A percentile compares a stretch with the other conserved stretches of the same genome.
phyloP scores from a whole-genome alignment of 2,888 invertebrate genomes.

The Athalia rosae region DNA sequence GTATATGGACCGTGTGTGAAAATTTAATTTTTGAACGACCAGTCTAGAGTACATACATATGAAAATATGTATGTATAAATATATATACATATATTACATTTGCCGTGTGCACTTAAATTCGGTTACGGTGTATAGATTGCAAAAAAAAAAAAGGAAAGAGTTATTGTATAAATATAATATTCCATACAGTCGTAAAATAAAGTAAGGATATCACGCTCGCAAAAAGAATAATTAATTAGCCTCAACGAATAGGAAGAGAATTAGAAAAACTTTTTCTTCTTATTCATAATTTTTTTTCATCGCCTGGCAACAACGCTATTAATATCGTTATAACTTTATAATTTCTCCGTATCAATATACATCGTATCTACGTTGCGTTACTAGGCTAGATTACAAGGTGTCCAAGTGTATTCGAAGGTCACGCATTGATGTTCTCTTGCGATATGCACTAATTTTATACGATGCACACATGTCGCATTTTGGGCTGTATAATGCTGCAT shows the following conservation, averaged over 20 bases:
- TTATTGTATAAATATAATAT: background rate
- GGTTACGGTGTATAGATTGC: conserved; percentile 14
- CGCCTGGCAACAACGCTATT: conserved; percentile 22
- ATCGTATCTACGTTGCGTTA: background rate
- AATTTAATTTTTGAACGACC: no score
- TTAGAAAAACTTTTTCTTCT: background rate
- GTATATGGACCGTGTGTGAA: no score
- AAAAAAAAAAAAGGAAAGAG: background rate
- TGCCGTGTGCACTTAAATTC: conserved; percentile 5
- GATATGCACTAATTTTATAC: no score
- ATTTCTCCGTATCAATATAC: no score
- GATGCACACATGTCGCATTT: no score
- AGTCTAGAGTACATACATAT: no score
- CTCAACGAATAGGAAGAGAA: background rate
- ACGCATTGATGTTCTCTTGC: background rate
- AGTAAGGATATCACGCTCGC: background rate
- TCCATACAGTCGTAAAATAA: background rate
- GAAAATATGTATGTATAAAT: no score
- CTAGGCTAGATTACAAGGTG: background rate
- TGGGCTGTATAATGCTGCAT: no score
- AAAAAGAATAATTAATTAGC: conserved; percentile 5
- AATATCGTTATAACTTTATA: background rate
- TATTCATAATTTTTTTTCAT: background rate
- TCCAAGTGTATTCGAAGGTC: no score
- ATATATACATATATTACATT: background rate